Evolutionary conservation across 2,113 vertebrate species (phyloP).

Genomic region (Triplophysa dalaica): DNA sequence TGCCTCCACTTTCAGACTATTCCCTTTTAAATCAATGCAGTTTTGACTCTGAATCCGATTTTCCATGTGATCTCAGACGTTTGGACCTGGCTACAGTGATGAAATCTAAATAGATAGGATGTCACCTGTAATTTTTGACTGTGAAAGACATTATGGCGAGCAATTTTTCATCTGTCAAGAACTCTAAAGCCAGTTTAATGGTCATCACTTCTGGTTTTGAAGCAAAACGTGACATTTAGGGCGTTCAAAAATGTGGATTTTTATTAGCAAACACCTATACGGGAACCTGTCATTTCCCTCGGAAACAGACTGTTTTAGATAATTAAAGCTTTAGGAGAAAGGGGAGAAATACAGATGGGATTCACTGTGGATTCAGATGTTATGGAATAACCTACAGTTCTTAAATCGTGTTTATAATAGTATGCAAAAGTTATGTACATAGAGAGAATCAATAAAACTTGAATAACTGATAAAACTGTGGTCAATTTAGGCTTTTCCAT

Average conservation of each 20-base stretch:
- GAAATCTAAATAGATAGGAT: background rate
- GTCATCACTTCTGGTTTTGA: slow-evolving; percentile 45
- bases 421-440: too few relatives aligned
- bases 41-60: background rate
- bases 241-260: slow-evolving; percentile 37
- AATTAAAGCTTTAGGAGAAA: slow-evolving; percentile 45
- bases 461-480: too few relatives aligned
- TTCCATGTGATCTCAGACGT: background rate
- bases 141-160: background rate
- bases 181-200: slow-evolving; percentile 14
- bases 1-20: too few relatives aligned
- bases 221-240: slow-evolving; percentile 31
- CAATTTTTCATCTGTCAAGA: background rate
- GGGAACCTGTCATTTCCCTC: slow-evolving; percentile 47
- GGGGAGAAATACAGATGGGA: slow-evolving; percentile 11
- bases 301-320: slow-evolving; percentile 26
- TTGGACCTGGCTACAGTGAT: background rate
- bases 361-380: slow-evolving; percentile 41
- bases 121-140: background rate
- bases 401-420: too few relatives aligned
- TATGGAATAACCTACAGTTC: slow-evolving; percentile 3
- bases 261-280: slow-evolving; percentile 29
- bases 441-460: too few relatives aligned
- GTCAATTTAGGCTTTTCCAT: too few relatives aligned
- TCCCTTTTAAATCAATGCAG: too few relatives aligned